These are phyloP conservation scores for Pterois miles DNA, from an alignment of 2,797 vertebrate genomes.

Conservation along the genomic window DNA sequence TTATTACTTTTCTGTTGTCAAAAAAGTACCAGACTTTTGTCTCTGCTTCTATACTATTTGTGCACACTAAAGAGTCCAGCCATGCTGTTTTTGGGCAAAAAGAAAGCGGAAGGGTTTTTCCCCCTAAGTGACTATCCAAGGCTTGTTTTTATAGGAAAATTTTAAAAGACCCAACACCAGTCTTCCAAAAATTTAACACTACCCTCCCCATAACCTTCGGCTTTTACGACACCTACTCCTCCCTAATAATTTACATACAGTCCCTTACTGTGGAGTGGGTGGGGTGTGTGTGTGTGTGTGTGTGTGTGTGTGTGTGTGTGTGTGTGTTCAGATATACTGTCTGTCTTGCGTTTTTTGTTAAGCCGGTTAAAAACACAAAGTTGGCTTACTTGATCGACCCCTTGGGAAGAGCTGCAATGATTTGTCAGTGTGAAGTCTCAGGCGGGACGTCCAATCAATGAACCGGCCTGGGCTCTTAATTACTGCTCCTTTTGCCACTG, in stretches of 20 bases:
- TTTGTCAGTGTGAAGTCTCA: conserved; percentile 85
- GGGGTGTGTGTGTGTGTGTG: too few species aligned
- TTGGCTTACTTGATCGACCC: conserved; percentile 82
- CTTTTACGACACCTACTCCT: background rate
- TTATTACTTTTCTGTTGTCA: too few species aligned
- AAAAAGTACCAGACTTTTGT: too few species aligned
- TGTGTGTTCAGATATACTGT: conserved; percentile 9
- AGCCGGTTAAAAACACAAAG: conserved; percentile 82
- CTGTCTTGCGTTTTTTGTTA: conserved; percentile 41
- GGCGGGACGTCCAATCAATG: conserved; percentile 87
- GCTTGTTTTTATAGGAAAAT: too few species aligned
- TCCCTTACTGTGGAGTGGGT: background rate
- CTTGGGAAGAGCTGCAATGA: conserved; percentile 83
- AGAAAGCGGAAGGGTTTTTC: background rate
- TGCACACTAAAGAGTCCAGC: background rate
- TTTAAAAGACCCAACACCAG: background rate
- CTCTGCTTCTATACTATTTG: too few species aligned
- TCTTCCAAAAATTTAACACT: background rate
- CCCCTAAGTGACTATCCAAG: background rate
- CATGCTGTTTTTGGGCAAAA: background rate
- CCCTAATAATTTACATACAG: background rate
- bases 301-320: too few species aligned
- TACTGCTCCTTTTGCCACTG: conserved; percentile 86
- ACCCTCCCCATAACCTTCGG: background rate
- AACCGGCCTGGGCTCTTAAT: conserved; percentile 90